phyloP scores from a whole-genome alignment of 2,888 invertebrate genomes.

The Agriotes lineatus region DNA sequence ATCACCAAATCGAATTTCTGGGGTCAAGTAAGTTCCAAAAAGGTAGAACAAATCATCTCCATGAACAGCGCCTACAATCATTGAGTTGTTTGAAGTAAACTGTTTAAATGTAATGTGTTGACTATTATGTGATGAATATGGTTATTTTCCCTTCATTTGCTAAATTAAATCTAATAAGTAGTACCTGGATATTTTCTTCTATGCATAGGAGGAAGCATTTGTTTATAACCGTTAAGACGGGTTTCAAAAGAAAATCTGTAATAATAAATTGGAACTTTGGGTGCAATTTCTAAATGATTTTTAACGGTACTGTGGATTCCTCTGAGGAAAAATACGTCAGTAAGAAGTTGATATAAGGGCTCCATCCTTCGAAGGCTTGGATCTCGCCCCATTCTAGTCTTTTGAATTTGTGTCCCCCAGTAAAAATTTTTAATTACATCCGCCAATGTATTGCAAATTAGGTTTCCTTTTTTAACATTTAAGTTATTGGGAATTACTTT shows the following conservation, averaged over 20 bases:
- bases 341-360: slow-evolving; percentile 40
- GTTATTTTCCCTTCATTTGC: too few species aligned
- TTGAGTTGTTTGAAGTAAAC: too few species aligned
- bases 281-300: slow-evolving; percentile 35
- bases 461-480: slow-evolving; percentile 19
- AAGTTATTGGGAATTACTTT: slow-evolving; percentile 34
- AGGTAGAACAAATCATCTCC: too few species aligned
- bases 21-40: too few species aligned
- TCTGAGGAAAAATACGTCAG: slow-evolving; percentile 44
- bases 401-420: slow-evolving; percentile 26
- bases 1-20: too few species aligned
- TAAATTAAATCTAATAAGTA: too few species aligned
- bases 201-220: slow-evolving; percentile 5
- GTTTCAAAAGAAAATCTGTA: slow-evolving; percentile 47
- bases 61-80: too few species aligned
- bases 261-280: slow-evolving; percentile 42
- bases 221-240: slow-evolving; percentile 44
- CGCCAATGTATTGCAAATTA: slow-evolving; percentile 30
- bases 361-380: slow-evolving; percentile 30
- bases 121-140: too few species aligned
- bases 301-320: slow-evolving; percentile 44
- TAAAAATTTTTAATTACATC: slow-evolving; percentile 36
- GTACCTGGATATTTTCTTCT: slow-evolving; percentile 33
- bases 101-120: too few species aligned
- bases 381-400: slow-evolving; percentile 17